phyloP scores from a whole-genome alignment of 2,113 vertebrate species.

The Argyrosomus japonicus region DNA sequence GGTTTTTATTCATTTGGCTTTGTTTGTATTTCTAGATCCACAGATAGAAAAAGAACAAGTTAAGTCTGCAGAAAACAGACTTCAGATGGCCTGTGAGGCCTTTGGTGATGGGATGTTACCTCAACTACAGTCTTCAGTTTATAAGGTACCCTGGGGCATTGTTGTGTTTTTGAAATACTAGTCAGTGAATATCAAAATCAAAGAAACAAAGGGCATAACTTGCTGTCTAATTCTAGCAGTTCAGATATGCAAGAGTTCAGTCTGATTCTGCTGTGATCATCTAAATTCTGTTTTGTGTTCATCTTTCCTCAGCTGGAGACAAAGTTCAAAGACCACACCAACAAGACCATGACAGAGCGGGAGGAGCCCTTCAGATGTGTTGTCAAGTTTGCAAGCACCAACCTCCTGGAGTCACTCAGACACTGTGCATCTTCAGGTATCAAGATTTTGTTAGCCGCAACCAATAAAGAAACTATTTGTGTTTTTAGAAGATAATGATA shows the following conservation, averaged over 20 bases:
- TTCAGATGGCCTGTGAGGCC: slow-evolving; percentile 82
- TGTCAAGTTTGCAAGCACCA: slow-evolving; percentile 91
- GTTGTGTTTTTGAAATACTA: background rate
- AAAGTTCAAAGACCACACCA: slow-evolving; percentile 84
- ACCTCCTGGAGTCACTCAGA: slow-evolving; percentile 91
- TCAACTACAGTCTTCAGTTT: slow-evolving; percentile 90
- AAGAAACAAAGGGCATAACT: background rate
- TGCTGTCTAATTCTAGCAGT: background rate
- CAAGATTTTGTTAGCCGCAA: background rate
- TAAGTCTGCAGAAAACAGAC: slow-evolving; percentile 79
- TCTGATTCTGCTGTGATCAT: background rate
- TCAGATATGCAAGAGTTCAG: background rate
- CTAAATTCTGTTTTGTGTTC: background rate
- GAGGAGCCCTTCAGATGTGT: slow-evolving; percentile 88
- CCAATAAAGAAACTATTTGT: background rate
- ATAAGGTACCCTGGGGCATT: slow-evolving; percentile 79
- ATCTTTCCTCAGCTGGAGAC: slow-evolving; percentile 89
- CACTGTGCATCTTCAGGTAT: slow-evolving; percentile 89
- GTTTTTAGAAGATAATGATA: background rate
- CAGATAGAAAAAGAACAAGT: slow-evolving; percentile 87
- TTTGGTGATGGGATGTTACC: slow-evolving; percentile 89
- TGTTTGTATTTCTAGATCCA: slow-evolving; percentile 75
- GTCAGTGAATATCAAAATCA: background rate
- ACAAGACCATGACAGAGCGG: slow-evolving; percentile 77
- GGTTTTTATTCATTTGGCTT: background rate